Evolutionary conservation across 1,140 invertebrate species (phyloP), one percentile per base, ranked within the genome.

Genomic region (Monomorium pharaonis): DNA sequence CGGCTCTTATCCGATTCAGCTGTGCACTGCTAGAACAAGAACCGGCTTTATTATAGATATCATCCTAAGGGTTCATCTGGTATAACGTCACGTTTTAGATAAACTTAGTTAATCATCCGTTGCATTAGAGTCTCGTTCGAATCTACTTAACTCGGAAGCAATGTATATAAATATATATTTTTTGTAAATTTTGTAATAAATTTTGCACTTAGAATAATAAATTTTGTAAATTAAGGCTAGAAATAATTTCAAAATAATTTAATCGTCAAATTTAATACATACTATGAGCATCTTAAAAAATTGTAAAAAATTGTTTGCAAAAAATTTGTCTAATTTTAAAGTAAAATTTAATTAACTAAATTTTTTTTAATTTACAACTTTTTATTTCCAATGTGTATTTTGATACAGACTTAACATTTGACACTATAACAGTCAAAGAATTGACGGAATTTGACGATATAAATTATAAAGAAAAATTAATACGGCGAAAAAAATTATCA

Each of bases 1-100:
- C 72, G 30, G 16, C 14, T 72, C 63, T 69, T 67, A 80, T 80
- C 62, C 63, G 21, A 83, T 83, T 83, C n/a, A n/a, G 37, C 67
- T 21, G 37, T 21, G 37, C 42, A 10, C 42, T 56, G 27, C 54
- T 56, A 42, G 83, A 87, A 76, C 21, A 56, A 42, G 21, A 49
- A 7, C 27, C 42, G 81, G 49, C 65, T 74, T 85, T 88, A 67
- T 67, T 67, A 47, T 47, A 78, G 86, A 44, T 69, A 78, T 72
- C 65, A 37, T 21, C 49, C 24, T 85, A 60, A 78, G 58, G 58
- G 44, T 54, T 56, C 51, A 21, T 10, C 10, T 30, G 27, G 54
- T 7, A 63, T 47, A 67, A 33, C 27, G 30, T 14, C 72, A 3
- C 27, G 14, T 27, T 27, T 16, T 67, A 37, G 63, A 56, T 86